phyloP scores from a whole-genome alignment of 1,140 invertebrate species.

The Papilio glaucus region DNA sequence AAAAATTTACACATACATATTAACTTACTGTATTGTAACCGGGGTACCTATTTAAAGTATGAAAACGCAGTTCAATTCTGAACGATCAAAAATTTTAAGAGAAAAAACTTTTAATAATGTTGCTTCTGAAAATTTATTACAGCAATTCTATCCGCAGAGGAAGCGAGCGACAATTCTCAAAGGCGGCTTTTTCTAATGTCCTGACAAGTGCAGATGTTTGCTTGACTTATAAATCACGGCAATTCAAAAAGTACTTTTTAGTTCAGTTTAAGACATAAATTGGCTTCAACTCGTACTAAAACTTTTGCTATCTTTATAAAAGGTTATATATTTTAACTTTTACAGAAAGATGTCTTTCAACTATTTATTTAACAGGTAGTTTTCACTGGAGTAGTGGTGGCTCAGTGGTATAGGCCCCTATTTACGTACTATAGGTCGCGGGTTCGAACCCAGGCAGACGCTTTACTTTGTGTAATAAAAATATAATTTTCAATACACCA shows the following conservation, averaged over 20 bases:
- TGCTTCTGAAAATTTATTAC: slow-evolving; percentile 19
- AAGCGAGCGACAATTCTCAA: slow-evolving; percentile 23
- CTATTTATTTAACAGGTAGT: no score
- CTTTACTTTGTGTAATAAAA: no score
- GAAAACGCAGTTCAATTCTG: neutral
- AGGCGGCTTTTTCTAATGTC: neutral
- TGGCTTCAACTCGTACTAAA: neutral
- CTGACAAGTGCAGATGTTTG: slow-evolving; percentile 21
- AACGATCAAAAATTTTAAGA: neutral
- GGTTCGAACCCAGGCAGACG: no score
- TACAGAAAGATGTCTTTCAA: neutral
- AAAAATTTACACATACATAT: no score
- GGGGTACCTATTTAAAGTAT: neutral
- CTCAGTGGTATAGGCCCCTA: no score
- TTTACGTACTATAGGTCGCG: no score
- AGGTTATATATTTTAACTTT: neutral
- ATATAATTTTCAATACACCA: no score
- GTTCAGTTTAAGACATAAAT: neutral
- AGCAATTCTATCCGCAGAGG: slow-evolving; percentile 9
- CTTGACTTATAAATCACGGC: neutral
- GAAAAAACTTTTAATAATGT: slow-evolving; percentile 17
- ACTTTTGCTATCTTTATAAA: neutral
- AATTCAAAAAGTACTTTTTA: neutral
- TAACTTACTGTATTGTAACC: neutral
- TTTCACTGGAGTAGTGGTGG: no score